A percentile compares a stretch with the other conserved stretches of the same genome.
These are phyloP conservation scores for Eumeta japonica DNA, from an alignment of 1,140 invertebrate genomes.

Conservation along the genomic window DNA sequence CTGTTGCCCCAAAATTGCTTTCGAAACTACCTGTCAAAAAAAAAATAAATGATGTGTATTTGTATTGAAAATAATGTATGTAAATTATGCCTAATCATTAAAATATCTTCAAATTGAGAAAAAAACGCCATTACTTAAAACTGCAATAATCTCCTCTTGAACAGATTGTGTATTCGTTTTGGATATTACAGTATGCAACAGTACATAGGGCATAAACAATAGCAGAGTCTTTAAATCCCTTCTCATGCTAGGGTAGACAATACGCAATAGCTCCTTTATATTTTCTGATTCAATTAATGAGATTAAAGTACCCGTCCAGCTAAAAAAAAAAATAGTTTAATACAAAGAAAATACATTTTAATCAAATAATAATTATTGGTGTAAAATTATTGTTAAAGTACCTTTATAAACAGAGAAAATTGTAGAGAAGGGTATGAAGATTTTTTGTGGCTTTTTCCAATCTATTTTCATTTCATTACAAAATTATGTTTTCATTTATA, in stretches of 20 bases:
- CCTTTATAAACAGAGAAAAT: no score
- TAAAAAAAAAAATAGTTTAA: constrained; percentile 22
- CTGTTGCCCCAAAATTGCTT: constrained; percentile 13
- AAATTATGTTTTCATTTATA: no score
- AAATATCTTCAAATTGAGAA: no score
- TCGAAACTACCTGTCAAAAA: constrained; percentile 25
- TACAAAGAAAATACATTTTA: constrained; percentile 6
- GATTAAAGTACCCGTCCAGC: constrained; percentile 65
- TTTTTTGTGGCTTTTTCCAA: no score
- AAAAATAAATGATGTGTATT: constrained; percentile 5
- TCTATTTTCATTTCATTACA: no score
- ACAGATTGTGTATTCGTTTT: constrained; percentile 40
- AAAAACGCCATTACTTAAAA: constrained; percentile 37
- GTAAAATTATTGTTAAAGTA: no score
- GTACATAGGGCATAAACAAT: constrained; percentile 71
- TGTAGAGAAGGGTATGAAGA: no score
- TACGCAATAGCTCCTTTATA: constrained; percentile 60
- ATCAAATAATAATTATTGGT: no score
- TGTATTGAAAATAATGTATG: neutral
- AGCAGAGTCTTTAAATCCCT: constrained; percentile 67
- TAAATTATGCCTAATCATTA: neutral
- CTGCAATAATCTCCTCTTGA: constrained; percentile 59
- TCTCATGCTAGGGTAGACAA: constrained; percentile 69
- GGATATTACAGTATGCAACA: constrained; percentile 63
- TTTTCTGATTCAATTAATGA: constrained; percentile 56